A percentile compares a stretch with the other conserved stretches of the same genome.
phyloP scores from a whole-genome alignment of 2,888 invertebrate genomes.

The Mallateleia sp. region DNA sequence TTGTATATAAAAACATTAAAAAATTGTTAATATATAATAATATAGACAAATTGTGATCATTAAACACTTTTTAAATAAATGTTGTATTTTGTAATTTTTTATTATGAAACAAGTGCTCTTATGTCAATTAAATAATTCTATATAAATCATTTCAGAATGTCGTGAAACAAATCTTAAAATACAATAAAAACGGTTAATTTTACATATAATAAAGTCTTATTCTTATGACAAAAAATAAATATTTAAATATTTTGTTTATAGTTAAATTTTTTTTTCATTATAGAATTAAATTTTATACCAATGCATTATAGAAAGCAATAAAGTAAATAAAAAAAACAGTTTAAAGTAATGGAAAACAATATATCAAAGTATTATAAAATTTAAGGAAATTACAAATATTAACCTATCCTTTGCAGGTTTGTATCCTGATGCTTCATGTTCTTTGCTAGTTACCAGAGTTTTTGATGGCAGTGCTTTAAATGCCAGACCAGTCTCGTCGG shows the following conservation, averaged over 20 bases:
- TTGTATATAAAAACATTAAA: conserved; percentile 20
- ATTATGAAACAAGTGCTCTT: not conserved
- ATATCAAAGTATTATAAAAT: not conserved
- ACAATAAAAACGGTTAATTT: not conserved
- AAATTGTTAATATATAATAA: not conserved
- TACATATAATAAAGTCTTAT: not conserved
- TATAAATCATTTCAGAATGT: not conserved
- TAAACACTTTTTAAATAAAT: not conserved
- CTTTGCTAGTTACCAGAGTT: conserved; percentile 72
- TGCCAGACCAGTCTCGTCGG: conserved; percentile 79
- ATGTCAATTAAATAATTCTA: not conserved
- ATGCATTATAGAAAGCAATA: not conserved
- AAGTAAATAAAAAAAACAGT: not conserved
- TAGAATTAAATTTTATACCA: not conserved
- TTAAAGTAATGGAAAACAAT: not conserved
- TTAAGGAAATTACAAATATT: not conserved
- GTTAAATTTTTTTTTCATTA: not conserved
- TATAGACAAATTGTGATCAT: not conserved
- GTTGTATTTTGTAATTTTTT: not conserved
- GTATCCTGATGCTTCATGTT: conserved; percentile 78
- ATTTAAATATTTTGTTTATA: not conserved
- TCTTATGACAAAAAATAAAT: not conserved
- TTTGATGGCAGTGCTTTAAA: conserved; percentile 78
- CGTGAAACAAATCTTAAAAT: not conserved
- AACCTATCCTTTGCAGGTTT: conserved; percentile 58